These are phyloP conservation scores for Eidolon dupreanum DNA, from an alignment of 2,797 vertebrate genomes.

Conservation along the genomic window DNA sequence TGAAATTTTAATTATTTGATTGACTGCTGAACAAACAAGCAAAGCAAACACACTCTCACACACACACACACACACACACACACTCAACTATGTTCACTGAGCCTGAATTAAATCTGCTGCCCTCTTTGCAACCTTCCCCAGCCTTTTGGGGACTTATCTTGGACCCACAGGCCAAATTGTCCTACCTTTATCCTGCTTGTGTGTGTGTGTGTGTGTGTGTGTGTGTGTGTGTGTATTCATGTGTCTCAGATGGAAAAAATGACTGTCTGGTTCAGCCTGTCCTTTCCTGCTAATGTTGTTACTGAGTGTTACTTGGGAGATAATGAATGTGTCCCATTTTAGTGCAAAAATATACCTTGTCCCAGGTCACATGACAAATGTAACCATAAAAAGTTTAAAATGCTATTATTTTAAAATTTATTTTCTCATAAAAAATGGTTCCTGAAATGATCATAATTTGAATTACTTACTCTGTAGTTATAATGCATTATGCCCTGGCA, in stretches of 20 bases:
- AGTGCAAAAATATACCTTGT: conserved; percentile 79
- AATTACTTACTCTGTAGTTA: conserved; percentile 72
- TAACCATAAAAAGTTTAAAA: conserved; percentile 80
- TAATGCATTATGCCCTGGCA: conserved; percentile 66
- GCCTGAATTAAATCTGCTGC: neutral
- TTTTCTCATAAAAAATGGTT: conserved; percentile 81
- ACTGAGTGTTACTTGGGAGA: conserved; percentile 57
- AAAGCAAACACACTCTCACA: neutral
- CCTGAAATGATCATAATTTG: conserved; percentile 78
- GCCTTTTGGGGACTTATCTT: neutral
- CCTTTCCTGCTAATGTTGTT: conserved; percentile 33
- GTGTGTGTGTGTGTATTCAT: no score
- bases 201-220: neutral
- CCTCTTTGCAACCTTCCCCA: neutral
- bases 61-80: no score
- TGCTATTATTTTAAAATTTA: conserved; percentile 81
- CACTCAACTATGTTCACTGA: neutral
- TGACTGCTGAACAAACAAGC: neutral
- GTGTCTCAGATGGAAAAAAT: neutral
- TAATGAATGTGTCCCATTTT: conserved; percentile 72
- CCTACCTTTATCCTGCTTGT: neutral
- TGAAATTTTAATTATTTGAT: neutral
- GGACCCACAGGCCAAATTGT: neutral
- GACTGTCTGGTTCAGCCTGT: neutral
- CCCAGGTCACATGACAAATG: conserved; percentile 75